A percentile compares a stretch with the other conserved stretches of the same genome.
Evolutionary conservation across 35 echinoderm and acorn worm genomes (phyloP).

Genomic region (Anneissia japonica): DNA sequence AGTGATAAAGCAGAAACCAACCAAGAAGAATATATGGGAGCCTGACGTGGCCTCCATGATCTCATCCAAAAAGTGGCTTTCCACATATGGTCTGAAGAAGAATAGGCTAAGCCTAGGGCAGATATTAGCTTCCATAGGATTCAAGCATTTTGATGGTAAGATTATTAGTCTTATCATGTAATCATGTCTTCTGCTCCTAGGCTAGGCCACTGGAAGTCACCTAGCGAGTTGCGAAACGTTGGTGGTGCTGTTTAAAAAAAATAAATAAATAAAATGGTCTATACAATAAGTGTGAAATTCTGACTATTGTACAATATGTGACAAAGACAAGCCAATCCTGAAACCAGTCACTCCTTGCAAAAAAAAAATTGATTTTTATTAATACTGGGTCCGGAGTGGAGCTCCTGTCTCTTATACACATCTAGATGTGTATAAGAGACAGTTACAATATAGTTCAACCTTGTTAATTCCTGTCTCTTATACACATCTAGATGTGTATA

Average conservation of each 20-base stretch:
- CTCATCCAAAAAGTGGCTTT: slow-evolving; percentile 95
- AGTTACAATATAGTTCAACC: too few species aligned
- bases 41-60: slow-evolving; percentile 92
- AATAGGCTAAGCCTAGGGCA: slow-evolving; percentile 82
- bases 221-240: not conserved
- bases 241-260: not conserved
- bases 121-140: slow-evolving; percentile 86
- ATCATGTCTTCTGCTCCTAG: not conserved
- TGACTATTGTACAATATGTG: too few species aligned
- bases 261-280: not conserved
- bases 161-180: not conserved
- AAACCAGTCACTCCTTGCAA: too few species aligned
- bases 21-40: slow-evolving; percentile 88
- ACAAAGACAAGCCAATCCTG: too few species aligned
- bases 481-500: too few species aligned
- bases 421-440: too few species aligned
- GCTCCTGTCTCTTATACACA: too few species aligned
- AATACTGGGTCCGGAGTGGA: too few species aligned
- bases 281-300: not conserved
- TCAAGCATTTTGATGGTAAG: slow-evolving; percentile 97
- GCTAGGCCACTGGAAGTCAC: not conserved
- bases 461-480: too few species aligned
- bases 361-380: too few species aligned
- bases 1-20: slow-evolving; percentile 82
- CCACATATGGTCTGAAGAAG: slow-evolving; percentile 79